phyloP scores from a whole-genome alignment of 2,888 invertebrate species.

The Acanthosoma haemorrhoidale region DNA sequence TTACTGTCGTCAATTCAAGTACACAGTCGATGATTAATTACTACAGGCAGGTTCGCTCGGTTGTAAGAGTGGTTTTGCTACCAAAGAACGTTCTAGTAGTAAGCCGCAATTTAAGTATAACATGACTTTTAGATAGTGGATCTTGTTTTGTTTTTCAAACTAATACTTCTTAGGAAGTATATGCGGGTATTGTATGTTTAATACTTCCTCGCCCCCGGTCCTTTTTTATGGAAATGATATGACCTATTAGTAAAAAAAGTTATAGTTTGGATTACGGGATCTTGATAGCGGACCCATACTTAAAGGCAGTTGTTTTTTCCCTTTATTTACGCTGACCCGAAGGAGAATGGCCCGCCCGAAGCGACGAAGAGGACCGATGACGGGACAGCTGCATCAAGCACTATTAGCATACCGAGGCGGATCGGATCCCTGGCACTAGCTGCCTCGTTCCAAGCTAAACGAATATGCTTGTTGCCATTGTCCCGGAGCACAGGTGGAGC shows the following conservation, averaged over 20 bases:
- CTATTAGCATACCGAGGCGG: constrained; percentile 6
- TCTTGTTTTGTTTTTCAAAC: no score
- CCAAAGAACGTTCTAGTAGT: no score
- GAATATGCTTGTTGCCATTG: constrained; percentile 18
- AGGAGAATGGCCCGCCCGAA: neutral
- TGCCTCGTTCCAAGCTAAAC: neutral
- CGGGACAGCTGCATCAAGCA: neutral
- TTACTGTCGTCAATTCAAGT: no score
- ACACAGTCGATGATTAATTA: no score
- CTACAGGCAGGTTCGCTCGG: no score
- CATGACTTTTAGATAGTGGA: no score
- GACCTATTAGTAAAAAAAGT: neutral
- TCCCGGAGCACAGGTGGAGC: constrained; percentile 14
- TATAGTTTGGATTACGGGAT: neutral
- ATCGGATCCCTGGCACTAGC: no score
- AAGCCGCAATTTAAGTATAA: no score
- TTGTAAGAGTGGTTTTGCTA: no score
- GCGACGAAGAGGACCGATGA: neutral
- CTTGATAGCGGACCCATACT: neutral
- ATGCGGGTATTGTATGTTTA: no score
- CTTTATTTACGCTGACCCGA: neutral
- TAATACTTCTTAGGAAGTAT: no score
- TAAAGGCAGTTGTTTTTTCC: neutral
- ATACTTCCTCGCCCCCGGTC: neutral
- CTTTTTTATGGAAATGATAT: constrained; percentile 1